Base-by-base conservation (phyloP, 1,140 invertebrate genomes). In the Ridgeia piscesae region DNA sequence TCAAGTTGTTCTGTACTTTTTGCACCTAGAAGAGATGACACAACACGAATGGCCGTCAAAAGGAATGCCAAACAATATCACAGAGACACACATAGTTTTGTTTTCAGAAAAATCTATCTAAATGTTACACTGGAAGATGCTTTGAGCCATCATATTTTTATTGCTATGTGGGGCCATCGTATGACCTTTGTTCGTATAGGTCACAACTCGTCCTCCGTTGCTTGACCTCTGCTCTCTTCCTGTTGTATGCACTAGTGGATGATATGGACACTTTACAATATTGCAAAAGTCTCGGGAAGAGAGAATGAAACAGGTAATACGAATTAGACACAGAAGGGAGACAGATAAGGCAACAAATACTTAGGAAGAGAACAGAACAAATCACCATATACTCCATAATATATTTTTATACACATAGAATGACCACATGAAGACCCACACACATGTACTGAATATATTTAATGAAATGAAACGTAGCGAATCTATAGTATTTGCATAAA, bases 1-100 rank as follows among this genome's bases (percentile, higher is more conserved):
- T 92, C 92, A 96, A 94, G 50, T 96, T 94, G 89, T 95, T 94
- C 93, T 96, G 95, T 0, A 96, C 95, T 93, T 95, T 93, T 17
- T 93, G 94, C 1, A 94, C 94, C 95, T 95, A 92, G 0, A 93
- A 92, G 92, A 91, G 50, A 91, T 48, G 42, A 91, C 34, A 91
- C 8, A 91, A n/a, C 31, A 21, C 2, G 58, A 77, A 31, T 31
- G 2, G 27, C 11, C 17, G 27, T 21, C 27, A 9, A 27, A 77
- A 77, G 17, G 17, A 77, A 17, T 77, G 58, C 58, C 17, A 77
- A 77, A 77, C 6, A 4, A 31, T 77, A 77, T 31, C 58, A 4
- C 17, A 77, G 2, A 27, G 58, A 77, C 11, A 77, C 58, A 77
- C 17, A 14, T 21, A 77, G 58, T 77, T 50, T n/a, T 77, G 58